phyloP scores from a whole-genome alignment of 2,888 invertebrate genomes.

The Neoscelio sp. region DNA sequence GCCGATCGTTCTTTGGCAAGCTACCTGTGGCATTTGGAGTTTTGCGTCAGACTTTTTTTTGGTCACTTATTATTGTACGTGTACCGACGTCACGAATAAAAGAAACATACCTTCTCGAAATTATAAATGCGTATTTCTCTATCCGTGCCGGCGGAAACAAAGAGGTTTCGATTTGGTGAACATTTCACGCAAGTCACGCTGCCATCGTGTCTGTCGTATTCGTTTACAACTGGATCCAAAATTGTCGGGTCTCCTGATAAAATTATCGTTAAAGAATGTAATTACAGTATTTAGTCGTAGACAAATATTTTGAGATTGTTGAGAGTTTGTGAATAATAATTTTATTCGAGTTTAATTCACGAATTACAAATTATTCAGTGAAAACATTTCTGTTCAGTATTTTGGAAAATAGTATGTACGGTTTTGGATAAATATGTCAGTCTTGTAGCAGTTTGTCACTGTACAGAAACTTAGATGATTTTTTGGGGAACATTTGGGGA shows the following conservation, averaged over 20 bases:
- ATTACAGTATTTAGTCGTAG: background rate
- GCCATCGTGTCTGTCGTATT: slow-evolving; percentile 78
- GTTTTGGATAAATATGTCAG: no score
- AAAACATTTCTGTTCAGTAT: no score
- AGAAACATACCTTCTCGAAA: slow-evolving; percentile 76
- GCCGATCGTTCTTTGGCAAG: slow-evolving; percentile 73
- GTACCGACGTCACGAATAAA: background rate
- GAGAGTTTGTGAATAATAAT: no score
- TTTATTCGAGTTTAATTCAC: no score
- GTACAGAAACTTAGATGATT: no score
- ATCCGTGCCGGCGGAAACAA: slow-evolving; percentile 78
- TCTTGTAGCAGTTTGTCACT: no score
- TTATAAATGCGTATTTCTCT: slow-evolving; percentile 80
- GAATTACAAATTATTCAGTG: no score
- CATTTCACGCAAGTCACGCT: slow-evolving; percentile 78
- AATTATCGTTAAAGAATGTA: slow-evolving; percentile 23
- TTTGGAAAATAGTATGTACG: no score
- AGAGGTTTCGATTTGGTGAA: slow-evolving; percentile 76
- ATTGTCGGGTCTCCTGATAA: slow-evolving; percentile 72
- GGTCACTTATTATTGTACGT: background rate
- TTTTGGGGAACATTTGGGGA: no score
- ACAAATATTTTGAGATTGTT: background rate
- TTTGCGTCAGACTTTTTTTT: background rate
- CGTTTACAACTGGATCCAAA: slow-evolving; percentile 79
- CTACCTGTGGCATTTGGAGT: slow-evolving; percentile 69